Conservation (phyloP, 2,113 vertebrate genomes). For the Ceratotherium simum region DNA sequence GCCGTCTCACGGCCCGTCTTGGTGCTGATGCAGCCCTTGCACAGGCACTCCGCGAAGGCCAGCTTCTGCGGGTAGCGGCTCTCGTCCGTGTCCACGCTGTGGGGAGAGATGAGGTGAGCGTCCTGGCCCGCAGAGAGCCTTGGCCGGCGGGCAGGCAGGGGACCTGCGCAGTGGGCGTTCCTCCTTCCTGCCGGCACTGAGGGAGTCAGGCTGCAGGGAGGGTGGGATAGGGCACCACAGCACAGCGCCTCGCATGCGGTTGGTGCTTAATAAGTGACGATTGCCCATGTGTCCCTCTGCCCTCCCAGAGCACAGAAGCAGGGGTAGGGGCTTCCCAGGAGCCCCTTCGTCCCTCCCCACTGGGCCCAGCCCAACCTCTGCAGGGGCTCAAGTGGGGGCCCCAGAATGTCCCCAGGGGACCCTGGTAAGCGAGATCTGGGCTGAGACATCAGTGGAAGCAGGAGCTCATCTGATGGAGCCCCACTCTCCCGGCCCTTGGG, state of each 20-base stretch:
- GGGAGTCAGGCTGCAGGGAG: background rate
- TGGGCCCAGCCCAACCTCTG: background rate
- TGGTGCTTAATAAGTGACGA: background rate
- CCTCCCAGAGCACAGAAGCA: too few relatives aligned
- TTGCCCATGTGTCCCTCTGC: accelerated
- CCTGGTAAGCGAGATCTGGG: background rate
- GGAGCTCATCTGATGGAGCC: background rate
- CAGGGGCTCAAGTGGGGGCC: background rate
- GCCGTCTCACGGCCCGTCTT: constrained; percentile 78
- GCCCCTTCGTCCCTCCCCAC: background rate
- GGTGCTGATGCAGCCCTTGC: constrained; percentile 89
- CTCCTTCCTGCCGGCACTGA: background rate
- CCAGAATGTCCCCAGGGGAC: background rate
- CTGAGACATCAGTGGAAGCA: background rate
- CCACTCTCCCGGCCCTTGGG: accelerated
- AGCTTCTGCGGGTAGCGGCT: constrained; percentile 87
- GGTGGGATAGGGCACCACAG: background rate
- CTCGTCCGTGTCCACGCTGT: constrained; percentile 83
- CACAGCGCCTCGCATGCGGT: background rate
- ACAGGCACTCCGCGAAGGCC: constrained; percentile 91
- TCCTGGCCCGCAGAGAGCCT: background rate
- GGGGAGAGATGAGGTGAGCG: background rate
- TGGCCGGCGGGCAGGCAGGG: background rate
- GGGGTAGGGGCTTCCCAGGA: background rate
- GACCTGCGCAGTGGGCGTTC: too few relatives aligned